Evolutionary conservation across 2,888 invertebrate genomes (phyloP).

Genomic region (Cataglyphis rosenhaueri): DNA sequence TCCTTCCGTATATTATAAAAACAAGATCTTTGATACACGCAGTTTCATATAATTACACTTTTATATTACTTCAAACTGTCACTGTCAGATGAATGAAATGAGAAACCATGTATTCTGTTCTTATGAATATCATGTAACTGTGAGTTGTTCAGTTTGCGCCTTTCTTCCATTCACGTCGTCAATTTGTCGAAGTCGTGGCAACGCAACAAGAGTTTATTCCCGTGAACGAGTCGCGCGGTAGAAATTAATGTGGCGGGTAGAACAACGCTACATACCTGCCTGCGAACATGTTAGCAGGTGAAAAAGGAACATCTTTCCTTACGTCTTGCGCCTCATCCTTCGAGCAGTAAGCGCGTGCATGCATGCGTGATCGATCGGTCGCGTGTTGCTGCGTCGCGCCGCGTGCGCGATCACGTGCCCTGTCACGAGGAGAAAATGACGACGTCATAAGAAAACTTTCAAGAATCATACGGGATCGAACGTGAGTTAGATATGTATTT

Average conservation of each 20-base stretch:
- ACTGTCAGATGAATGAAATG: conserved; percentile 1
- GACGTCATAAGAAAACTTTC: conserved; percentile 68
- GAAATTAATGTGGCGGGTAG: conserved; percentile 29
- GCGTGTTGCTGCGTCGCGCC: conserved; percentile 73
- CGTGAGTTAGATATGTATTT: conserved; percentile 17
- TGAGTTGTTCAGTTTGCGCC: neutral
- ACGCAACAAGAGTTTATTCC: conserved; percentile 27
- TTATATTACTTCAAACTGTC: neutral
- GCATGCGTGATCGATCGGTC: conserved; percentile 79
- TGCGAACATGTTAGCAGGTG: conserved; percentile 55
- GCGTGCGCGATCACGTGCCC: conserved; percentile 76
- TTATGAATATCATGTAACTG: conserved; percentile 18
- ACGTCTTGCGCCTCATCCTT: neutral
- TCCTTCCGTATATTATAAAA: neutral
- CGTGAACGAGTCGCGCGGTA: conserved; percentile 8
- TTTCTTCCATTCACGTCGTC: conserved; percentile 26
- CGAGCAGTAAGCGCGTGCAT: conserved; percentile 59
- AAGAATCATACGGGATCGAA: conserved; percentile 58
- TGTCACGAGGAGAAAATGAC: conserved; percentile 65
- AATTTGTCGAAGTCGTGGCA: conserved; percentile 56
- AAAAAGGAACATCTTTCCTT: conserved; percentile 47
- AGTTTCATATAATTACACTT: neutral
- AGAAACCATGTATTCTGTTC: conserved; percentile 11
- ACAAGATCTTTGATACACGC: neutral
- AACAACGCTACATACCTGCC: conserved; percentile 13